Base-by-base conservation (phyloP, 2,888 invertebrate species). In the Coenonympha arcania region DNA sequence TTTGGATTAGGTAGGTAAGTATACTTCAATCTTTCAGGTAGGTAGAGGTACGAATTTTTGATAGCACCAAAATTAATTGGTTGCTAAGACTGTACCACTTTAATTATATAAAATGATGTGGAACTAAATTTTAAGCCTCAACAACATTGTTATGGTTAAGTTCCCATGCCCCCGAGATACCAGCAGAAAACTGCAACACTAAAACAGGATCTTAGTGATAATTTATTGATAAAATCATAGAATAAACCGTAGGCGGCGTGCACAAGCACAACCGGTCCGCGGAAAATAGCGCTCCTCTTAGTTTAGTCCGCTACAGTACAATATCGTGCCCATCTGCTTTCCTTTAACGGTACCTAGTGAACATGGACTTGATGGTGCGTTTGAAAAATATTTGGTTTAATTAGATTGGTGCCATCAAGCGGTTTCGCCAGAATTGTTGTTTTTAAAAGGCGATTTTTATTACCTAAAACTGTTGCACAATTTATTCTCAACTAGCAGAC, bases 191-290 rank as follows among this genome's bases (percentile, higher is more conserved):
- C 71, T 72, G 66, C 72, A 73, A 69, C 71, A 73, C 71, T 68
- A 69, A 65, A 75, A 79, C 80, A 80, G 79, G 76, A 78, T 79
- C 73, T 76, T 78, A 76, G 79, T 81, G 76, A 81, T 80, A 81
- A 82, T 80, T 79, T 79, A 79, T 79, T 70, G 68, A 71, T 72
- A 71, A 75, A 69, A 73, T 69, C 71, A 58, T 56, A 60, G 66
- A 71, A 66, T 76, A 76, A 76, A 77, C 75, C 73, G 73, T 75
- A 76, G 73, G 65, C 69, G 72, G 65, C 71, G 60, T 59, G 65
- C 65, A n/a, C n/a, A n/a, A n/a, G 37, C 51, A 42, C 48, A 59
- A 52, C 59, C 56, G 57, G 68, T 68, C 67, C 68, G 66, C 69
- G 73, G 73, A 71, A 76, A 72, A 65, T 68, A 72, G 68, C 72